Evolutionary conservation across 1,140 invertebrate genomes (phyloP).

Genomic region (Wiebesia pumilae): DNA sequence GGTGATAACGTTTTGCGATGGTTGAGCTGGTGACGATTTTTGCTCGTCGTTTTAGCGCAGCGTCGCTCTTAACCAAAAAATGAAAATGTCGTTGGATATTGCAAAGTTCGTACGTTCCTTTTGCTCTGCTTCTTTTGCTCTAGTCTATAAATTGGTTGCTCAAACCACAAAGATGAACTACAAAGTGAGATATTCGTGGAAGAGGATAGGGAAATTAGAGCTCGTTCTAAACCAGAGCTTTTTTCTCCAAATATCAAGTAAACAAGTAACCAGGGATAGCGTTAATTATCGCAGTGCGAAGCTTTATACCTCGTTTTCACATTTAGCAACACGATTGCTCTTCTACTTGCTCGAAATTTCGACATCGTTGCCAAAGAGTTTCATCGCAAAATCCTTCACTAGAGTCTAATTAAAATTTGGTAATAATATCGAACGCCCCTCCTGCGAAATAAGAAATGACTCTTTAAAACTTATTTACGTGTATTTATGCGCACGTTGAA

Average conservation of each 20-base stretch:
- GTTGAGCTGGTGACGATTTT: conserved; percentile 5
- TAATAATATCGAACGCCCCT: background rate
- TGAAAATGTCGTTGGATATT: background rate
- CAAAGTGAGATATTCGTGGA: background rate
- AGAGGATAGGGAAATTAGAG: background rate
- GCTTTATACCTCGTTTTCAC: background rate
- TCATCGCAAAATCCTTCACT: background rate
- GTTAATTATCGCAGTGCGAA: background rate
- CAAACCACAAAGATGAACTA: background rate
- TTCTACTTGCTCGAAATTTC: background rate
- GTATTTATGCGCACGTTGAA: background rate
- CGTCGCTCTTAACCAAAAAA: background rate
- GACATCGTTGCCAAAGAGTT: background rate
- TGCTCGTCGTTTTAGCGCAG: background rate
- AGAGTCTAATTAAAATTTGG: conserved; percentile 11
- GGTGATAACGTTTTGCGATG: conserved; percentile 39
- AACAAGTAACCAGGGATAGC: background rate
- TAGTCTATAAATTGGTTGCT: conserved; percentile 40
- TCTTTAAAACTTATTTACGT: conserved; percentile 3
- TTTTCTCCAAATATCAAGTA: background rate
- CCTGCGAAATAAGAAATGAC: background rate
- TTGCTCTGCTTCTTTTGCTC: background rate
- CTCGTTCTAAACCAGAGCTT: background rate
- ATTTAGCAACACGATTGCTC: too few species aligned
- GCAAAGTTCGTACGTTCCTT: background rate